Evolutionary conservation across 2,113 vertebrate species (phyloP).

Genomic region (Bubo bubo): DNA sequence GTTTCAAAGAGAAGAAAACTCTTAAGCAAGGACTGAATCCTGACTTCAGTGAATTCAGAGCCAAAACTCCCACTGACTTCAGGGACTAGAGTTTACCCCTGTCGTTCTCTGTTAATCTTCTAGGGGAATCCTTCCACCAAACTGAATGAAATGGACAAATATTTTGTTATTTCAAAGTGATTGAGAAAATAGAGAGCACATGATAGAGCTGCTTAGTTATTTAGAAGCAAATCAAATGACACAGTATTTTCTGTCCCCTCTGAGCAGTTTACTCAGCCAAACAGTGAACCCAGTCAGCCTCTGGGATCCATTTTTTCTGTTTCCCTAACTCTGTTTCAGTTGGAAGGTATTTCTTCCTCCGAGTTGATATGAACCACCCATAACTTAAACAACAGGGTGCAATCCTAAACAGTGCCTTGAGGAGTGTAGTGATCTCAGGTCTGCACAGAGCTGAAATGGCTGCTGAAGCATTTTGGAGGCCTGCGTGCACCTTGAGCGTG

Average conservation of each 20-base stretch:
- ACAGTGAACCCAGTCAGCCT: neutral
- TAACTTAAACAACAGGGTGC: neutral
- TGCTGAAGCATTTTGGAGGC: neutral
- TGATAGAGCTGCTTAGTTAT: neutral
- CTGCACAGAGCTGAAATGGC: neutral
- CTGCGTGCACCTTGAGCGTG: rapidly evolving
- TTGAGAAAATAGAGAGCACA: neutral
- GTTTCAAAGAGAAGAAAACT: neutral
- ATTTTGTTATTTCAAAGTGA: neutral
- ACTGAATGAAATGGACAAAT: neutral
- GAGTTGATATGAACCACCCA: neutral
- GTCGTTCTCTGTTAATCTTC: neutral
- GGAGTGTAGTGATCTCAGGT: neutral
- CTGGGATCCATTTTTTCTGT: neutral
- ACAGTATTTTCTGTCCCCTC: neutral
- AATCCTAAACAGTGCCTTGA: neutral
- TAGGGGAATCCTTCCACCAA: neutral
- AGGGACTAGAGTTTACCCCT: neutral
- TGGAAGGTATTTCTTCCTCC: neutral
- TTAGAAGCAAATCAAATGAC: neutral
- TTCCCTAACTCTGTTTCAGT: neutral
- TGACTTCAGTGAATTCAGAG: neutral
- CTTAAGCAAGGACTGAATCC: neutral
- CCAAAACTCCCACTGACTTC: neutral
- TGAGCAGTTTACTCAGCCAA: neutral